phyloP scores from a whole-genome alignment of 1,140 invertebrate species.

The Augochlora pura region DNA sequence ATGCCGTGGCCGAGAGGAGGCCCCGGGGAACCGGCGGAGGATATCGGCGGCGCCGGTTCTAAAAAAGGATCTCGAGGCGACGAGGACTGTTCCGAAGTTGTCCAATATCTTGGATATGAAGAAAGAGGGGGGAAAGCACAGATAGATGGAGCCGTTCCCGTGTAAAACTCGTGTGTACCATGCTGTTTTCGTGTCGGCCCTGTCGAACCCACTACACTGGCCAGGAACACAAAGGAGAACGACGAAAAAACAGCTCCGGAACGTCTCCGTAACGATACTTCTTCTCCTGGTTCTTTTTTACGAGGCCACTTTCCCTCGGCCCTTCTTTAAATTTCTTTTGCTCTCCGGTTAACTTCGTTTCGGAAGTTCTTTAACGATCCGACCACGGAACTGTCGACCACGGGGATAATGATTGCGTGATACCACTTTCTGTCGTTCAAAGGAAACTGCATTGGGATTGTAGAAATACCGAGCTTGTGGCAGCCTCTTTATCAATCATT shows the following conservation, averaged over 20 bases:
- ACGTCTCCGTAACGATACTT: conserved; percentile 2
- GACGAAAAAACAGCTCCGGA: background rate
- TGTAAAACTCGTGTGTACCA: conserved; percentile 7
- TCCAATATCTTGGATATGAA: conserved; percentile 46
- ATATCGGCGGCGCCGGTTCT: background rate
- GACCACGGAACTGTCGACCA: no score
- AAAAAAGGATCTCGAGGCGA: background rate
- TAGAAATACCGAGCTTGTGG: no score
- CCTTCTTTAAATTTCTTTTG: conserved; percentile 7
- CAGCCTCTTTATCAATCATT: no score
- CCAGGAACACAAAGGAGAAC: background rate
- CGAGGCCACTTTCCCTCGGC: conserved; percentile 15
- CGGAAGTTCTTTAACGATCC: background rate
- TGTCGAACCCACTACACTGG: background rate
- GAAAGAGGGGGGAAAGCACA: conserved; percentile 1
- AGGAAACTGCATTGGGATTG: no score
- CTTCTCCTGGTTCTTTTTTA: background rate
- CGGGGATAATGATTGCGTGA: no score
- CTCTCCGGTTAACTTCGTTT: background rate
- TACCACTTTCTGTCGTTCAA: no score
- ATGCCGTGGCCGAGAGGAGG: no score
- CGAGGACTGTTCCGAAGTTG: conserved; percentile 21
- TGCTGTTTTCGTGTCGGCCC: background rate
- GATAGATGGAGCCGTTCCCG: background rate
- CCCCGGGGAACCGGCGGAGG: background rate